phyloP scores from a whole-genome alignment of 2,797 vertebrate genomes.

The Adelosebastes latens region DNA sequence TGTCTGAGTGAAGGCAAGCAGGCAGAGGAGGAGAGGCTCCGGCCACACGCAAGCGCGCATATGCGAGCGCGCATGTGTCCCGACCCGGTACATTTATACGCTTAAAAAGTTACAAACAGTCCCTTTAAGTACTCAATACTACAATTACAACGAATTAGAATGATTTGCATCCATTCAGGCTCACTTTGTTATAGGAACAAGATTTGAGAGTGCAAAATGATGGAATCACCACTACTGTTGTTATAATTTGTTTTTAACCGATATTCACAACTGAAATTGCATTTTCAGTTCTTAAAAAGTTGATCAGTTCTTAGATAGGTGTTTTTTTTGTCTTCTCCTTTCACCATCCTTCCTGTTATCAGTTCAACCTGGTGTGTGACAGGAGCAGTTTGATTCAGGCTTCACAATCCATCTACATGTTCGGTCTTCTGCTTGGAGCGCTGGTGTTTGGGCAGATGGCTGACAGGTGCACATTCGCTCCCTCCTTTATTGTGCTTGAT shows the following conservation, averaged over 20 bases:
- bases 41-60: too few relatives aligned
- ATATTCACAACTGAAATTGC: too few relatives aligned
- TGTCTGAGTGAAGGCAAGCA: too few relatives aligned
- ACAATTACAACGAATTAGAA: background rate
- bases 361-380: conserved; percentile 92
- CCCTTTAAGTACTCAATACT: background rate
- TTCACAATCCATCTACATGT: conserved; percentile 90
- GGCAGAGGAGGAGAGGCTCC: too few relatives aligned
- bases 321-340: background rate
- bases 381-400: conserved; percentile 79
- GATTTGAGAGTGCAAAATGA: too few relatives aligned
- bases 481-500: background rate
- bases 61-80: too few relatives aligned
- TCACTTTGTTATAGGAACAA: too few relatives aligned
- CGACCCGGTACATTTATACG: too few relatives aligned
- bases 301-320: background rate
- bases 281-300: background rate
- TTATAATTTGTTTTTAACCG: too few relatives aligned
- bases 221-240: too few relatives aligned
- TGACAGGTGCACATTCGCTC: conserved; percentile 81
- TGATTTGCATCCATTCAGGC: background rate
- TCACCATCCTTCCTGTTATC: background rate
- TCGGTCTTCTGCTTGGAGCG: conserved; percentile 86
- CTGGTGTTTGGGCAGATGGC: conserved; percentile 86
- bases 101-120: too few relatives aligned